Base-by-base conservation (phyloP, 2,113 vertebrate species). In the Phalacrocorax aristotelis region DNA sequence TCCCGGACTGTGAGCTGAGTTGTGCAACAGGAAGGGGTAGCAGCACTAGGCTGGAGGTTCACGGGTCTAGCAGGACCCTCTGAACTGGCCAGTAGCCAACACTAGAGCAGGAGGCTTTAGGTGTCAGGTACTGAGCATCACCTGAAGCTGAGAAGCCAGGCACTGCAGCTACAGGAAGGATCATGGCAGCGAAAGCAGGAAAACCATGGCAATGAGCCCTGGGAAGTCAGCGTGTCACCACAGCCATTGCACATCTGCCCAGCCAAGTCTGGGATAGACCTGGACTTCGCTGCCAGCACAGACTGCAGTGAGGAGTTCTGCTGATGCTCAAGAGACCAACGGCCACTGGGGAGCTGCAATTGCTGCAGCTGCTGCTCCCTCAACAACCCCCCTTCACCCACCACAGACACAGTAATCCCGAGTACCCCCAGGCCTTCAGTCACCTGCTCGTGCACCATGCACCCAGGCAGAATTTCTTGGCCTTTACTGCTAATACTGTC, bases 191-290 rank as follows among this genome's bases (percentile, higher is more conserved):
- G 5, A 72, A 60, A 83, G 19, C 52, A 68, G 42, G 15, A 64
- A 52, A 10, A 74, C 11, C 55, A 19, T 0, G 6, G 7, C 68
- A 42, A 3, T n/a, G 42, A 92, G 18, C 46, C 7, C 7, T 42
- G 51, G 55, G 78, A 70, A 82, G 15, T 51, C 42, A 34, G 15
- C 15, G 11, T 46, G 26, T 55, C 71, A 60, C 32, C 11, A 18
- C 1, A 58, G 48, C 34, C 22, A 48, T 68, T 1, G 2, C 44
- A 32, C 0, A 0, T 46, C 32, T 71, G 29, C n/a, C 20, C 57
- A 85, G 34, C 12, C 20, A 34, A 2, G 0, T n/a, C 23, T 7
- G 1, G 27, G 21, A 7, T 9, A 32, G 65, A 10, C 34, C 26
- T 51, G 26, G 34, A 51, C 38, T 48, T 83, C 77, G 29, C 22